Evolutionary conservation across 92 coral and sea anemone genomes (phyloP).

Genomic region (Porites cylindrica): DNA sequence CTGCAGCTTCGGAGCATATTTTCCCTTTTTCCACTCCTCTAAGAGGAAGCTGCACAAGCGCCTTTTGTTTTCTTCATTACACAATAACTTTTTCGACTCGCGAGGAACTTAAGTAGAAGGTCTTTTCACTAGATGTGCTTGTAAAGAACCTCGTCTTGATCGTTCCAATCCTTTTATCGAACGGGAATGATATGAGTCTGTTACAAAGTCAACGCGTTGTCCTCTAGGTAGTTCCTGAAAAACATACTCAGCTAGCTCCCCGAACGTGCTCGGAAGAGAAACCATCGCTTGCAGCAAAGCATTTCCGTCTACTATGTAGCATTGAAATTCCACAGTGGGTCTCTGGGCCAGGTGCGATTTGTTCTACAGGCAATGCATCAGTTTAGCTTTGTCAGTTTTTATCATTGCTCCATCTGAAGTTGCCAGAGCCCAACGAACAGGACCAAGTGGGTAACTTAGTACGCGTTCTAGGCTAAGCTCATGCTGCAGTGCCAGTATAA

Average conservation of each 20-base stretch:
- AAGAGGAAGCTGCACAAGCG: slow-evolving; percentile 10
- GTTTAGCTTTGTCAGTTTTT: slow-evolving; percentile 1
- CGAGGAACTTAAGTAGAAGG: slow-evolving; percentile 19
- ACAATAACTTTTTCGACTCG: slow-evolving; percentile 12
- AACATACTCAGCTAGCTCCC: slow-evolving; percentile 42
- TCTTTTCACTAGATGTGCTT: slow-evolving; percentile 9
- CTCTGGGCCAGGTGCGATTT: slow-evolving; percentile 23
- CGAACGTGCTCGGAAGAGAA: slow-evolving; percentile 36
- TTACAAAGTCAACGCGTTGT: slow-evolving; percentile 39
- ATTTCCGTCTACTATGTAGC: not conserved
- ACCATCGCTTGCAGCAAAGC: slow-evolving; percentile 46
- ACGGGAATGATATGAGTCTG: slow-evolving; percentile 28
- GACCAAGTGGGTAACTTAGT: not conserved
- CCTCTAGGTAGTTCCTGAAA: slow-evolving; percentile 36
- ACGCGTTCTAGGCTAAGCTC: not conserved
- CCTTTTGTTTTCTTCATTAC: slow-evolving; percentile 2
- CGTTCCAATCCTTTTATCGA: slow-evolving; percentile 30
- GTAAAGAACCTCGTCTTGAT: slow-evolving; percentile 8
- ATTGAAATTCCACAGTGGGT: slow-evolving; percentile 9
- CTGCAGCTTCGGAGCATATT: slow-evolving; percentile 9
- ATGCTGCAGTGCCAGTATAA: not conserved
- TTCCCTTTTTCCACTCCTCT: slow-evolving; percentile 19
- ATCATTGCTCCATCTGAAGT: no score
- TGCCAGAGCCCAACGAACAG: no score
- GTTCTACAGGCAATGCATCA: slow-evolving; percentile 4